Conservation (phyloP, 1,140 invertebrate species). For the Drosophila ananassae region DNA sequence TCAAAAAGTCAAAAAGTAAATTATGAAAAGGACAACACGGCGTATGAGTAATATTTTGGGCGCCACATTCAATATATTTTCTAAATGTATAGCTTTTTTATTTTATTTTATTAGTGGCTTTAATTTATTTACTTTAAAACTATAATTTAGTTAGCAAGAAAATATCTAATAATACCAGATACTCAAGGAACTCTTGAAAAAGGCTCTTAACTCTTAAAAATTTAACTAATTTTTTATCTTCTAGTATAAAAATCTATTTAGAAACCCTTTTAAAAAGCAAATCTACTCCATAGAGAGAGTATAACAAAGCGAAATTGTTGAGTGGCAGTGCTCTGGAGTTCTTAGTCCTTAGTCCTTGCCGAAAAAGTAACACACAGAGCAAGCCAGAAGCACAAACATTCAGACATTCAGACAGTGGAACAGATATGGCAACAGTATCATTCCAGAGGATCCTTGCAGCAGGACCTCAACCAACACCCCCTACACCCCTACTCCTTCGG, state of each 20-base stretch:
- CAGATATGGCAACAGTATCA: constrained; percentile 69
- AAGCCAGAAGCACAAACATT: constrained; percentile 5
- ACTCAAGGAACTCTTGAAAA: no score
- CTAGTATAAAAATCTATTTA: background rate
- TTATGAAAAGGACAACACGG: background rate
- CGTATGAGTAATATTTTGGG: background rate
- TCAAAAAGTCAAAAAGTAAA: background rate
- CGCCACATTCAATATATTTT: background rate
- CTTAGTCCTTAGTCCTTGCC: constrained; percentile 41
- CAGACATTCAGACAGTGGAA: constrained; percentile 39
- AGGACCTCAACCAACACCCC: constrained; percentile 6
- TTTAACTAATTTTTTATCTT: background rate
- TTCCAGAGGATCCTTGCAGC: constrained; percentile 30
- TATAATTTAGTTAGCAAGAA: no score
- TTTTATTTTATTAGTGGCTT: no score
- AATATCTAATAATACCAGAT: no score
- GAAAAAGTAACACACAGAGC: constrained; percentile 46
- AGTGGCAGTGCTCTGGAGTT: constrained; percentile 45
- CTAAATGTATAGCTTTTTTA: no score
- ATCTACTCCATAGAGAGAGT: constrained; percentile 5
- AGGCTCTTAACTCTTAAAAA: no score
- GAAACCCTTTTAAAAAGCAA: background rate
- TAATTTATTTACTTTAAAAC: no score
- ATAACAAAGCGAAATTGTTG: constrained; percentile 64
- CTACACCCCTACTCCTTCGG: constrained; percentile 18